Evolutionary conservation across 2,888 invertebrate genomes (phyloP).

Genomic region (Drosophila koepferae): DNA sequence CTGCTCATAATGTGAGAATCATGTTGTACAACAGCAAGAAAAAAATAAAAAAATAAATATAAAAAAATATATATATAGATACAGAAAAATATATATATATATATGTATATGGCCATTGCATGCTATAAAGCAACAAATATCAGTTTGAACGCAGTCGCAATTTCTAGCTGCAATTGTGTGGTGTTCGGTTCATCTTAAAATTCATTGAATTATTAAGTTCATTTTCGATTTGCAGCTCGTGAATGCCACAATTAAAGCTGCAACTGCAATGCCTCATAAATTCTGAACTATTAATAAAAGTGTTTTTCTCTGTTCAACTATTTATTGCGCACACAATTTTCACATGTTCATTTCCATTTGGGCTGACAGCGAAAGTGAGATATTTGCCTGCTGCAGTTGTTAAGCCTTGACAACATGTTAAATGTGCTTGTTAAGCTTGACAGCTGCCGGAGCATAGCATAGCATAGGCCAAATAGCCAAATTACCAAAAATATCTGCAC

Average conservation of each 20-base stretch:
- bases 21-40: conserved; percentile 24
- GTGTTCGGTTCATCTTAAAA: neutral
- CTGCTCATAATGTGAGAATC: conserved; percentile 42
- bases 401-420: conserved; percentile 5
- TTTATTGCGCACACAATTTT: neutral
- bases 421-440: conserved; percentile 3
- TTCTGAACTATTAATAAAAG: neutral
- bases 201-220: conserved; percentile 1
- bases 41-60: neutral
- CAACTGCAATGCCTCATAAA: neutral
- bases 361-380: conserved; percentile 4
- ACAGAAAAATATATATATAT: no score
- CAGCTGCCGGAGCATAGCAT: neutral
- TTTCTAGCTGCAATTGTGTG: neutral
- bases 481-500: neutral
- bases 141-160: neutral
- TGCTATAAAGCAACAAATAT: neutral
- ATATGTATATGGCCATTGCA: neutral
- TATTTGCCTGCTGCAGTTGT: neutral
- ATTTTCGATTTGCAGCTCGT: conserved; percentile 2
- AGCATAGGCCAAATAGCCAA: neutral
- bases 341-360: neutral
- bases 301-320: neutral
- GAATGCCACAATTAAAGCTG: neutral
- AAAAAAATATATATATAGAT: neutral